Conservation (phyloP, 2,113 vertebrate species). For the Pontoporia blainvillei region DNA sequence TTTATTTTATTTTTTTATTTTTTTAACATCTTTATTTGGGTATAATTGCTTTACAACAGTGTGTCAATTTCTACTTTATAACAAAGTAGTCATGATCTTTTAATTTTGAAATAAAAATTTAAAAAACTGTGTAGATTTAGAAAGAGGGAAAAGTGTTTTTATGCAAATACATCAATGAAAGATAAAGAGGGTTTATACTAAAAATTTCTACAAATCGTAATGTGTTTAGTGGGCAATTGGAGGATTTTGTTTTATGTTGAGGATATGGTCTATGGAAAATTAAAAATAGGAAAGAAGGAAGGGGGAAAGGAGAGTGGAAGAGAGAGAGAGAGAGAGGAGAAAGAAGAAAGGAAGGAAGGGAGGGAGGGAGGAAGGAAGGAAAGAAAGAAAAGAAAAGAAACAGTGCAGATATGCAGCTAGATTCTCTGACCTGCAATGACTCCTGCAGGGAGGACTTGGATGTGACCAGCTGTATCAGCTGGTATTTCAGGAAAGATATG, state of each 20-base stretch:
- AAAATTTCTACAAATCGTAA: not conserved
- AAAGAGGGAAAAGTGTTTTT: not conserved
- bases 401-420: not conserved
- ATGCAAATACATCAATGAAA: not conserved
- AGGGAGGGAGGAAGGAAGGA: not conserved
- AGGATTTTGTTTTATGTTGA: not conserved
- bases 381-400: not conserved
- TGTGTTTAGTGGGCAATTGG: not conserved
- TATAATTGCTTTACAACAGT: too few relatives aligned
- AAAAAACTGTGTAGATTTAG: not conserved
- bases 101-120: not conserved
- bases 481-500: not conserved
- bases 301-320: too few relatives aligned
- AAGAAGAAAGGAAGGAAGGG: too few relatives aligned
- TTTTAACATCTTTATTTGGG: too few relatives aligned
- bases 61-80: too few relatives aligned
- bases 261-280: not conserved
- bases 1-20: too few relatives aligned
- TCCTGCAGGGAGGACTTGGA: not conserved
- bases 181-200: not conserved
- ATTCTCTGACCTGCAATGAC: not conserved
- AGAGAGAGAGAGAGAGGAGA: too few relatives aligned
- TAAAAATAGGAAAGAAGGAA: not conserved
- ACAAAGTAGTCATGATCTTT: not conserved
- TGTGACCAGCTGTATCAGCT: not conserved